Base-by-base conservation (phyloP, 1,140 invertebrate genomes). In the Solen grandis region DNA sequence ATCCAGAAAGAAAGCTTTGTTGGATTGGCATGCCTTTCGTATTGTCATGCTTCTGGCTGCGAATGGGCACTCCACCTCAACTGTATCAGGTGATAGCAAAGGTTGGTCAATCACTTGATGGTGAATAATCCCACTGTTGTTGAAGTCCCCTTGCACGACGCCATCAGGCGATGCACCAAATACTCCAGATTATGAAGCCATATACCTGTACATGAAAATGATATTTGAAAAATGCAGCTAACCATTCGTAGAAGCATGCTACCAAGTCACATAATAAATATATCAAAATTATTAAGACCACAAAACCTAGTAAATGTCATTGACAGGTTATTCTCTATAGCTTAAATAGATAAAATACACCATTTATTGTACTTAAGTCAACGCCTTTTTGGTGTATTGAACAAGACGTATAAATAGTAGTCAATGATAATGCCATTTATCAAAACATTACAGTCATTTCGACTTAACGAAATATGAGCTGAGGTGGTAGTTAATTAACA, bases 101-200 rank as follows among this genome's bases (percentile, higher is more conserved):
- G n/a, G n/a, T n/a, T n/a, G n/a, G n/a, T n/a, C n/a, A n/a, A n/a
- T n/a, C n/a, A n/a, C n/a, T n/a, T n/a, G n/a, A n/a, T n/a, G n/a
- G n/a, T n/a, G n/a, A n/a, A 63, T 29, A 14, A 31, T 63, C 29
- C 13, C 4, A 63, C 29, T 63, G n/a, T 36, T 65, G 13, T 19
- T 41, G 33, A 70, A 70, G 25, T 70, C 27, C 16, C 68, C 68
- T 35, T 70, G 68, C 36, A 70, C 55, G 36, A 77, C 55, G 25
- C 74, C 74, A 55, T 77, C 74, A 77, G 74, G 74, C 2, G n/a
- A n/a, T n/a, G 60, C 74, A 19, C 74, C 74, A 50, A 77, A 55
- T 19, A 77, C n/a, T 4, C 60, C 62, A 31, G 74, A 76, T 54
- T 76, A 33, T 76, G 74, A 29, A 76, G 60, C 74, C 74, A 76